Evolutionary conservation across 2,888 invertebrate species (phyloP).

Genomic region (Mythimna loreyi): DNA sequence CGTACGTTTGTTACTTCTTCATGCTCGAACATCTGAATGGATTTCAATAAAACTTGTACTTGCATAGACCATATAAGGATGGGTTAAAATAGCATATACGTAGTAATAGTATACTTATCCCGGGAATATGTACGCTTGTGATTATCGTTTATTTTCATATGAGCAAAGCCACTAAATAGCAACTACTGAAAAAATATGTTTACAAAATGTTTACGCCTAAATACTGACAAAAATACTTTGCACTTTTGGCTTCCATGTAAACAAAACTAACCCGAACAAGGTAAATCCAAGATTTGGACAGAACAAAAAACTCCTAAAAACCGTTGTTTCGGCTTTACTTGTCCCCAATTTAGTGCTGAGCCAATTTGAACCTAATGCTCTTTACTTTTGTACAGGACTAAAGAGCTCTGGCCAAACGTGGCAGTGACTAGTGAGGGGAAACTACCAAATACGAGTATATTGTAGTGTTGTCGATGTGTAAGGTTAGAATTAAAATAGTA

Average conservation of each 20-base stretch:
- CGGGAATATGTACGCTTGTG: too few relatives aligned
- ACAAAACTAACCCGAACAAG: background rate
- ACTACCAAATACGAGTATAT: background rate
- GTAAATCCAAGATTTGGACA: background rate
- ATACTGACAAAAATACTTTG: background rate
- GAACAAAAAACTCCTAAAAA: background rate
- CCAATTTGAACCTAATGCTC: conserved; percentile 2
- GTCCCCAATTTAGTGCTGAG: background rate
- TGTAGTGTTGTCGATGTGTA: too few relatives aligned
- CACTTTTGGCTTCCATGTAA: background rate
- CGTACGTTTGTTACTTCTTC: too few relatives aligned
- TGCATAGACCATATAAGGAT: too few relatives aligned
- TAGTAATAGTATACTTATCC: too few relatives aligned
- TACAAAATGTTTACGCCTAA: background rate
- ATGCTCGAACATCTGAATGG: too few relatives aligned
- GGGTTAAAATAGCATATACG: too few relatives aligned
- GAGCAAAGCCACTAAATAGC: too few relatives aligned
- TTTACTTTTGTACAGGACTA: background rate
- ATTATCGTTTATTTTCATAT: too few relatives aligned
- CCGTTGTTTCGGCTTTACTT: background rate
- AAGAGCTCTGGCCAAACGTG: background rate
- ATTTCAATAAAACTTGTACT: too few relatives aligned
- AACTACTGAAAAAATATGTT: too few relatives aligned
- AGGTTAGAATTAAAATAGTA: too few relatives aligned
- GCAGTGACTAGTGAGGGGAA: conserved; percentile 2